phyloP scores from a whole-genome alignment of 2,797 vertebrate genomes.

The Lacerta agilis region DNA sequence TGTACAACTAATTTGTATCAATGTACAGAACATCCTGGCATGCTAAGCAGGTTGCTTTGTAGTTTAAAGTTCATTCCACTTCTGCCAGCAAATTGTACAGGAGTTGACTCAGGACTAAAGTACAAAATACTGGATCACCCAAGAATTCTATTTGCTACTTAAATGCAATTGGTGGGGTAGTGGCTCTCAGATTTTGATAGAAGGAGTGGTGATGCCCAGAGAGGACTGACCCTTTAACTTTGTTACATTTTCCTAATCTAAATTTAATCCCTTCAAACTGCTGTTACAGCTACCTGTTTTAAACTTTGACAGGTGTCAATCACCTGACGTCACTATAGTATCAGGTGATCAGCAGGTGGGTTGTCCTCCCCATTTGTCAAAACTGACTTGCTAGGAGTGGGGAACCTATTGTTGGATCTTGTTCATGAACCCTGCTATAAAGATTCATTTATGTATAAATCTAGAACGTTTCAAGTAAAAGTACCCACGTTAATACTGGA shows the following conservation, averaged over 20 bases:
- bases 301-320: no score
- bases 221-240: no score
- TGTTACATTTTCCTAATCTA: no score
- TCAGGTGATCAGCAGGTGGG: no score
- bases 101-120: not conserved
- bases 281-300: not conserved
- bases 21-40: not conserved
- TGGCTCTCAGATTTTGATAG: not conserved
- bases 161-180: not conserved
- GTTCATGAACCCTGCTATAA: not conserved
- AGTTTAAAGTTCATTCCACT: not conserved
- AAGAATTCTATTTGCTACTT: not conserved
- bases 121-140: not conserved
- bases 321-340: no score
- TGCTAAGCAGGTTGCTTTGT: not conserved
- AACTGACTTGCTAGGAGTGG: not conserved
- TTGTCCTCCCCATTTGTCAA: no score
- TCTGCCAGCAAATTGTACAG: not conserved
- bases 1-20: not conserved
- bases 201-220: not conserved
- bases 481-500: not conserved
- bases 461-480: not conserved
- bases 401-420: not conserved
- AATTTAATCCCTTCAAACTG: not conserved
- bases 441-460: not conserved